These are phyloP conservation scores for Myotis planiceps DNA, from an alignment of 2,797 vertebrate species.

Conservation along the genomic window DNA sequence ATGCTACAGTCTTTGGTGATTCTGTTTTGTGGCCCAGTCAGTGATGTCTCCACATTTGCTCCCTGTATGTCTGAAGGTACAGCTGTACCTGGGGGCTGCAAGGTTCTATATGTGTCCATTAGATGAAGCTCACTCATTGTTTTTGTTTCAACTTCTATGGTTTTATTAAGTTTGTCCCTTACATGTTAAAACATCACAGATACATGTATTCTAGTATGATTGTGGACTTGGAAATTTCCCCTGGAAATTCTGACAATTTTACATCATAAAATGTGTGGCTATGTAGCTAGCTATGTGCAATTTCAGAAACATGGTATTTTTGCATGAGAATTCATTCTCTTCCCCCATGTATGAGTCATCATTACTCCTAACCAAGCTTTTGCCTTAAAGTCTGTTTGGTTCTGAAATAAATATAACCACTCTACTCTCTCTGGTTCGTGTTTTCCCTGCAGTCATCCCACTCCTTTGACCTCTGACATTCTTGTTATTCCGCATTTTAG, in stretches of 20 bases:
- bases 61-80: background rate
- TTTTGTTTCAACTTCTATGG: background rate
- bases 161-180: background rate
- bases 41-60: background rate
- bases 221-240: background rate
- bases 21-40: background rate
- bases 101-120: background rate
- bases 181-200: background rate
- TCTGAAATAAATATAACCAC: background rate
- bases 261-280: background rate
- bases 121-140: background rate
- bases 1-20: background rate
- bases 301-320: background rate
- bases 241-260: background rate
- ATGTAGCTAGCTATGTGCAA: background rate
- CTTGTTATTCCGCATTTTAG: background rate
- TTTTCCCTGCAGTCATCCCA: background rate
- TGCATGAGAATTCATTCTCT: background rate
- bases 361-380: background rate
- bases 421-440: background rate
- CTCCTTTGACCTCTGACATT: background rate
- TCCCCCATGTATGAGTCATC: background rate
- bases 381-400: background rate
- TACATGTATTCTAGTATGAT: background rate
- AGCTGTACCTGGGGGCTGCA: background rate